Evolutionary conservation across 2,113 vertebrate species (phyloP), one percentile per base, ranked within the genome.

Genomic region (Columbina picui): DNA sequence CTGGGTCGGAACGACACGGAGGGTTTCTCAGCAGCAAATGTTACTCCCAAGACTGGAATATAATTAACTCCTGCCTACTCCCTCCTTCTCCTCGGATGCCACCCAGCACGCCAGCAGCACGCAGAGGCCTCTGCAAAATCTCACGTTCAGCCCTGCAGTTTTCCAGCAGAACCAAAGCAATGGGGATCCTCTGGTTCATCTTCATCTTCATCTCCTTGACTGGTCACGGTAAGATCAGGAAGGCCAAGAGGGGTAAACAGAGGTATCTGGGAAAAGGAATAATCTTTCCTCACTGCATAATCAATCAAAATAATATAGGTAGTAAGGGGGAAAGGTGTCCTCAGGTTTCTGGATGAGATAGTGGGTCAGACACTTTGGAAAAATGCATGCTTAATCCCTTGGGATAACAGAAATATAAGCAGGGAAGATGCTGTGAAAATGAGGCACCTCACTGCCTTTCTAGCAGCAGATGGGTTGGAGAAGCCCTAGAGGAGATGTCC

Each of bases 161-260:
- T 76, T 60, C 92, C 94, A 94, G 90, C 79, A 63, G 82, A 57
- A 71, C 32, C 23, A 83, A 57, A 94, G 93, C 45, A 14, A 96
- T 95, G 96, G 23, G 41, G 55, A 93, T 91, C 78, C 71, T 96
- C 12, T 52, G 87, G 55, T 30, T 94, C 27, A 4, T 94, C 49
- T 34, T 91, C 4, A 63, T 97, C 13, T 60, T 96, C 93, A 0
- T 81, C 75, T 88, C 55, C 39, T 36, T 97, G 60, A 14, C 6
- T 21, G 2, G 30, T 34, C 75, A 91, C 3, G 95, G 96, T 96
- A 97, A 97, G 96, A 84, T 9, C 52, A 84, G 77, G 41, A 69
- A 86, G 53, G 69, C 53, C 3, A 10, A 80, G 91, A 87, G 65
- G 55, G 63, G 74, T 69, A 69, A 53, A 43, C 2, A 57, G n/a